A percentile compares a stretch with the other conserved stretches of the same genome.
Conservation (phyloP, 2,113 vertebrate genomes). For the Bagarius yarrelli region DNA sequence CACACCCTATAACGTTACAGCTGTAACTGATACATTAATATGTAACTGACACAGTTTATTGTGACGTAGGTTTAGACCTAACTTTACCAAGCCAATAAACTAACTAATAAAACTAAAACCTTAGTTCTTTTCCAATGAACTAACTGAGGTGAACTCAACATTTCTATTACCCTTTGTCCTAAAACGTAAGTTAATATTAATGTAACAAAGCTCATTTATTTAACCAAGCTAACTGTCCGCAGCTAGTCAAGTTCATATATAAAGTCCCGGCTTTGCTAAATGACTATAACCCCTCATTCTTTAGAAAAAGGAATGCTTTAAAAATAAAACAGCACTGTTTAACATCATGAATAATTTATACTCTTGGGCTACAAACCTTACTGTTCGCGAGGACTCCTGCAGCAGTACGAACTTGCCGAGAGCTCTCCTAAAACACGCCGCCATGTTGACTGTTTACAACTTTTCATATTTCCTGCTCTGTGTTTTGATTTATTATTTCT, state of each 20-base stretch:
- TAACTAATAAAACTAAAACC: too few relatives aligned
- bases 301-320: not conserved
- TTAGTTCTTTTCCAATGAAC: too few relatives aligned
- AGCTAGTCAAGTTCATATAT: not conserved
- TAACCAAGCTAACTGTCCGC: not conserved
- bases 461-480: conserved; percentile 57
- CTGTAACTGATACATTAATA: too few relatives aligned
- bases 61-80: too few relatives aligned
- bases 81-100: too few relatives aligned
- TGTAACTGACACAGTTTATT: too few relatives aligned
- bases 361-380: conserved; percentile 55
- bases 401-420: conserved; percentile 54
- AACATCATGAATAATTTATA: not conserved
- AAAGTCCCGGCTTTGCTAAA: not conserved
- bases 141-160: too few relatives aligned
- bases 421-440: conserved; percentile 65
- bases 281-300: not conserved
- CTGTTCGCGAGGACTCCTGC: conserved; percentile 33
- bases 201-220: not conserved
- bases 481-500: not conserved
- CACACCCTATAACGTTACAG: too few relatives aligned
- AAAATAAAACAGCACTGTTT: not conserved
- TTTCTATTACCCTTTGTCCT: not conserved
- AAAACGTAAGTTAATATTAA: not conserved
- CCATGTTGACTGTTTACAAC: conserved; percentile 77